Conservation (phyloP, 2,888 invertebrate genomes). For the Andrena dorsata region DNA sequence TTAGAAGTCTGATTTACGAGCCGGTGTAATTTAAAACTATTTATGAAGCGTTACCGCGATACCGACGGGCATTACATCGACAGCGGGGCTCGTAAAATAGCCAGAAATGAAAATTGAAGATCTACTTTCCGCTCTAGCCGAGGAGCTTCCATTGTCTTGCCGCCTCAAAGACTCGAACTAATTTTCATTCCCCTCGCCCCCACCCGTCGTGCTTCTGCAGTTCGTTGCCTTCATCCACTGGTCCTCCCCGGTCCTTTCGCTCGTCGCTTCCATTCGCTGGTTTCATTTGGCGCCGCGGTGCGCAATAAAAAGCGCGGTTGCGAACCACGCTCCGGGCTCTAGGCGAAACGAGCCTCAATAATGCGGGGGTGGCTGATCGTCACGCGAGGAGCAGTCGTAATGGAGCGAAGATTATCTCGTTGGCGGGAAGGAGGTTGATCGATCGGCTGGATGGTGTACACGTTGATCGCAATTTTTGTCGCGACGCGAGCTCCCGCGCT, state of each 20-base stretch:
- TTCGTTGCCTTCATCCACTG: not conserved
- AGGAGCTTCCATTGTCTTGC: constrained; percentile 50
- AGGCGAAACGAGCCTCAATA: constrained; percentile 41
- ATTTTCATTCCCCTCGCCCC: constrained; percentile 32
- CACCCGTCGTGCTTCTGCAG: not conserved
- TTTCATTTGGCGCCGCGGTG: constrained; percentile 32
- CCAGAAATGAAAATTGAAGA: constrained; percentile 54
- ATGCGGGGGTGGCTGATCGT: constrained; percentile 25
- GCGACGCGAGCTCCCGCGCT: not conserved
- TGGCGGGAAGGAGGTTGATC: too few species aligned
- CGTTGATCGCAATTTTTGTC: too few species aligned
- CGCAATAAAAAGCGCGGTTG: constrained; percentile 34
- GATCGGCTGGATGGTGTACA: too few species aligned
- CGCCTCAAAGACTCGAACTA: constrained; percentile 53
- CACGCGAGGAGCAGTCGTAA: not conserved
- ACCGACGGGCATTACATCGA: constrained; percentile 25
- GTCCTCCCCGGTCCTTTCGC: not conserved
- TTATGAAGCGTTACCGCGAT: constrained; percentile 43
- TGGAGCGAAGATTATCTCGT: not conserved
- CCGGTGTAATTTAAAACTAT: constrained; percentile 54
- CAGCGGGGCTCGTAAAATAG: not conserved
- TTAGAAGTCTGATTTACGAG: constrained; percentile 49
- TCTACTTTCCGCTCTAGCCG: constrained; percentile 35
- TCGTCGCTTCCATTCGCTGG: constrained; percentile 39
- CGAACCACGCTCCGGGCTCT: not conserved